Base-by-base conservation (phyloP, 2,888 invertebrate genomes). In the Blastobasis lacticolella region DNA sequence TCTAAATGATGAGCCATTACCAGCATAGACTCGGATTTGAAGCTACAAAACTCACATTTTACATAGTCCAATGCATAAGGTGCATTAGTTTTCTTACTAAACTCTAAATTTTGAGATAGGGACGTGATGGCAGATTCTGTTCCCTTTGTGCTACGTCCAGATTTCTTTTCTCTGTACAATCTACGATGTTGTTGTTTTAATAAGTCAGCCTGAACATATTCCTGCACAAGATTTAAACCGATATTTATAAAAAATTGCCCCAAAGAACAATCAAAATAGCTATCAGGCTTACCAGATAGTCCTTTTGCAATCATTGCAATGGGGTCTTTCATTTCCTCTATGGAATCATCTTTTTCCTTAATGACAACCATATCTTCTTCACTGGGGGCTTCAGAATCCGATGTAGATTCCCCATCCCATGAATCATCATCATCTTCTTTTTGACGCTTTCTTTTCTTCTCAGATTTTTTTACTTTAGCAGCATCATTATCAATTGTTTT, bases 171-270 rank as follows among this genome's bases (percentile, higher is more conserved):
- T 66, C 93, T 92, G 63, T 95, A 94, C 46, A 94, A 91, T 75
- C 96, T 97, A 49, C 95, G 91, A 75, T 96, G 95, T 74, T 97
- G 97, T 68, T 95, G 93, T 64, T 94, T 93, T 54, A 98, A 87
- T 54, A 98, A 87, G 85, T 98, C 98, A 46, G 93, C 92, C 84
- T 98, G 97, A 36, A 98, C 97, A 81, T 93, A 95, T 78, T 98
- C 97, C 78, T 97, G 97, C 5, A 97, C 97, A 62, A 97, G 90
- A 77, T 96, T 97, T 53, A 95, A 90, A 48, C 98, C 98, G 66
- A 98, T 95, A 72, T 97, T 96, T 76, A 95, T 94, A 69, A 97
- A 95, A 77, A 97, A 96, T 76, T 95, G 95, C 4, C 97, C 97
- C 54, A 97, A 84, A 2, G 97, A 94, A 73, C 95, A 94, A 63